Base-by-base conservation (phyloP, 2,888 invertebrate genomes). In the Drosophila hawaiiensis region DNA sequence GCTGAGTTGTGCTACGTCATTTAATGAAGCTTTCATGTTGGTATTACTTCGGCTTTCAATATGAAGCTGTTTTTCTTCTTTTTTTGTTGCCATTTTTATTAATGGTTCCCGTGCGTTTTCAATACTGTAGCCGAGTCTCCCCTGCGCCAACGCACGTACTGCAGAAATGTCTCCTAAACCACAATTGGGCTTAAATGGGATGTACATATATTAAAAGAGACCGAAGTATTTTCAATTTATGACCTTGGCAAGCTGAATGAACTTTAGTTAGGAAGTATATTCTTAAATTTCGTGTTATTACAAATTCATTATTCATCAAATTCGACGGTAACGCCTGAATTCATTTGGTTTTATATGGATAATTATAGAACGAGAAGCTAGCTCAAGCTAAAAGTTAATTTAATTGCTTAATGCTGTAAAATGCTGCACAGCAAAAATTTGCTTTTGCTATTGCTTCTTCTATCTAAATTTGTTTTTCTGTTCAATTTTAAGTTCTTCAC, bases 21-120 rank as follows among this genome's bases (percentile, higher is more conserved):
- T 76, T 89, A 89, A 85, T 91, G 90, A 91, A 89, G 79, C 78
- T 61, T 66, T 73, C 78, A 55, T 69, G 66, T 77, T 79, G 83
- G 82, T 73, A 67, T 79, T 64, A 82, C 78, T 60, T 66, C 50
- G 59, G 60, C 69, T 71, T 60, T 70, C 84, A 73, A 83, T 75
- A 68, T 67, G 52, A 33, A 66, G 25, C 9, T 53, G 25, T n/a
- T 12, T 25, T 49, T 28, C 35, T 31, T 47, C 3, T 28, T 29
- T 49, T 6, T 35, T 41, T 12, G 9, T 64, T n/a, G 28, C 25
- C 37, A 37, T 67, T 73, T 77, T 76, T 78, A 79, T 82, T 78
- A 78, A 78, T 78, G 78, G 65, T 65, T 68, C 43, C 52, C 59
- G 56, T 56, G 76, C 62, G 68, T 56, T 79, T 67, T 54, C 59